phyloP scores from a whole-genome alignment of 2,113 vertebrate genomes.

The Danio rerio region GRCz12tu NC_133198.1:33312501-33313000 shows the following conservation, averaged over 20 bases:
- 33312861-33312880: constrained; percentile 76
- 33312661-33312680: constrained; percentile 74
- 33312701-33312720: constrained; percentile 81
- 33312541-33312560: constrained; percentile 68
- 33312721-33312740: constrained; percentile 75
- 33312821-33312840: constrained; percentile 75
- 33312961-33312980: no score
- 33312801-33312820: constrained; percentile 80
- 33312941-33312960: no score
- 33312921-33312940: neutral
- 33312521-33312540: constrained; percentile 58
- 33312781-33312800: constrained; percentile 78
- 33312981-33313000: no score
- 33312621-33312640: constrained; percentile 74
- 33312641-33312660: constrained; percentile 71
- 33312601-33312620: constrained; percentile 78
- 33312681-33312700: constrained; percentile 73
- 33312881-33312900: constrained; percentile 47
- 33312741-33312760: constrained; percentile 77
- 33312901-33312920: neutral
- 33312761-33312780: constrained; percentile 77
- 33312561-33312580: constrained; percentile 74
- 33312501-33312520: constrained; percentile 71
- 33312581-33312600: constrained; percentile 76
- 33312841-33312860: constrained; percentile 74